A percentile compares a stretch with the other conserved stretches of the same genome.
Conservation (phyloP, 1,140 invertebrate genomes). For the Grapholita molesta region DNA sequence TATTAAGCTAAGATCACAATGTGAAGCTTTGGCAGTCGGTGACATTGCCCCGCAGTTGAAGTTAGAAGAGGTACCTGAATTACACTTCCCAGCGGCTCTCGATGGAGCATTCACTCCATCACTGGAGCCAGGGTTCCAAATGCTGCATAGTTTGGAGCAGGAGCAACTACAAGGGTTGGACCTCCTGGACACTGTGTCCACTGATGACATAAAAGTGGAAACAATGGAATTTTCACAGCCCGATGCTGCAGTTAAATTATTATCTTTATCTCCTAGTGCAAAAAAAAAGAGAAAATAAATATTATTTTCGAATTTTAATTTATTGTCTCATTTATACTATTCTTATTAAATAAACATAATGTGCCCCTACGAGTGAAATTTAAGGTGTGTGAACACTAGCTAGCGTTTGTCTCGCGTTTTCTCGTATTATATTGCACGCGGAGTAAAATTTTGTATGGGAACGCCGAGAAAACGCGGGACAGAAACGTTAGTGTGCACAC, state of each 20-base stretch:
- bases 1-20: slow-evolving; percentile 51
- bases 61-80: slow-evolving; percentile 71
- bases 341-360: too few species aligned
- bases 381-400: too few species aligned
- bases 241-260: slow-evolving; percentile 51
- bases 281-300: slow-evolving; percentile 72
- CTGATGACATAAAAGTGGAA: slow-evolving; percentile 68
- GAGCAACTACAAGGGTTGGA: slow-evolving; percentile 69
- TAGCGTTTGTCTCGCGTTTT: too few species aligned
- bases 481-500: too few species aligned
- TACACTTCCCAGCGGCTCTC: slow-evolving; percentile 73
- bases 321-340: not conserved
- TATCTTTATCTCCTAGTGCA: slow-evolving; percentile 60
- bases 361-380: too few species aligned
- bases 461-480: too few species aligned
- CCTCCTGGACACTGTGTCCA: slow-evolving; percentile 55
- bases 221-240: slow-evolving; percentile 63
- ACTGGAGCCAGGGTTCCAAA: slow-evolving; percentile 73
- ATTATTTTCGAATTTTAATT: slow-evolving; percentile 12
- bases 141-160: slow-evolving; percentile 72
- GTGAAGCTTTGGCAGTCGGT: slow-evolving; percentile 55
- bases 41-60: slow-evolving; percentile 65
- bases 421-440: too few species aligned
- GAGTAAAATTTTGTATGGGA: too few species aligned
- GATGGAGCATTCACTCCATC: slow-evolving; percentile 71